A percentile compares a stretch with the other conserved stretches of the same genome.
Evolutionary conservation across 1,140 invertebrate species (phyloP).

Genomic region (Bradysia coprophila): DNA sequence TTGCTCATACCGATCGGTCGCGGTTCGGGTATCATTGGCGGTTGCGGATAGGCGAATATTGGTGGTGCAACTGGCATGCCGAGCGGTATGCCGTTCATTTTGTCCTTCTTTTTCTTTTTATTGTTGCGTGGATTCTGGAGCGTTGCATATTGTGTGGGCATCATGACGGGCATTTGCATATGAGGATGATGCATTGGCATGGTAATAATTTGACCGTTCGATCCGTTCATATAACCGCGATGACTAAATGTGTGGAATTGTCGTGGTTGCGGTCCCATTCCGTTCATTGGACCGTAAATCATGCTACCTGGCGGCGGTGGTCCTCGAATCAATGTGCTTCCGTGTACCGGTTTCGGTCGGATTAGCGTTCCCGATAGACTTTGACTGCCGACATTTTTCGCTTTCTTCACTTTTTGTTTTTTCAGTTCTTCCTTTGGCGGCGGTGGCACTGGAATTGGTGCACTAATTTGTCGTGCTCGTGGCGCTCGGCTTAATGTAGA

Average conservation of each 20-base stretch:
- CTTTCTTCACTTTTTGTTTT: constrained; percentile 16
- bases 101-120: constrained; percentile 36
- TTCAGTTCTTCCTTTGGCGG: constrained; percentile 28
- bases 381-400: constrained; percentile 19
- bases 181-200: constrained; percentile 6
- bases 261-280: constrained; percentile 7
- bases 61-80: constrained; percentile 21
- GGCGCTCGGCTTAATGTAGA: constrained; percentile 56
- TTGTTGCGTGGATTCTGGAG: constrained; percentile 18
- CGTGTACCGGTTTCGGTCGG: constrained; percentile 18
- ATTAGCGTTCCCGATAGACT: constrained; percentile 22
- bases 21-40: constrained; percentile 10
- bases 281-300: neutral
- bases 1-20: constrained; percentile 22
- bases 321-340: constrained; percentile 10
- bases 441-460: constrained; percentile 58
- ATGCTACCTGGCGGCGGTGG: neutral
- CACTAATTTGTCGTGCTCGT: constrained; percentile 57
- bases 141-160: constrained; percentile 21
- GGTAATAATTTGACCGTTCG: neutral
- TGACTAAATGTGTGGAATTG: constrained; percentile 22
- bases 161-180: constrained; percentile 10
- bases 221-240: constrained; percentile 14
- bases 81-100: constrained; percentile 19
- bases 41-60: constrained; percentile 15